Evolutionary conservation across 2,797 vertebrate genomes (phyloP).

Genomic region (Pseudocheirus occidentalis): DNA sequence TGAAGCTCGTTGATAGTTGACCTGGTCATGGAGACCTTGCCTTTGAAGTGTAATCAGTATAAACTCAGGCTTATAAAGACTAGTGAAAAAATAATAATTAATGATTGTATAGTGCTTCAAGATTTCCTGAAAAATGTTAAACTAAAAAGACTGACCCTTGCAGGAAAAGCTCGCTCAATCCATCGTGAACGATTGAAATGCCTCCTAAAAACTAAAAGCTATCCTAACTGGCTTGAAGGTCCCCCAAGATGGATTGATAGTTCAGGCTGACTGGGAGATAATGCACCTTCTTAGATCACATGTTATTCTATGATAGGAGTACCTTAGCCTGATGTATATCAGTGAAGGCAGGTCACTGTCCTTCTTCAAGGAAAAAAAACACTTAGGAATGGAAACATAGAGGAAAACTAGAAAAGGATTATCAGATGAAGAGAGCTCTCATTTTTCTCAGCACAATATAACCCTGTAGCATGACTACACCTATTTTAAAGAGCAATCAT

Average conservation of each 20-base stretch:
- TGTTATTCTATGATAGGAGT: neutral
- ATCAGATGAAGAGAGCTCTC: too few species aligned
- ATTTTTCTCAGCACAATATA: too few species aligned
- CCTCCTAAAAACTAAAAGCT: neutral
- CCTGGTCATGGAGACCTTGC: neutral
- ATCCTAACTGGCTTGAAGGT: neutral
- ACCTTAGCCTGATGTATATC: neutral
- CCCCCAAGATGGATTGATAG: neutral
- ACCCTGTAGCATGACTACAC: neutral
- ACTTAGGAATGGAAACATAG: neutral
- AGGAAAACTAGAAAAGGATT: too few species aligned
- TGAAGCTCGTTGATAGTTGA: neutral
- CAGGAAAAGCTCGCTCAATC: neutral
- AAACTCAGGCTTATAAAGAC: neutral
- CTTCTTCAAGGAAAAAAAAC: neutral
- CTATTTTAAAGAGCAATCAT: neutral
- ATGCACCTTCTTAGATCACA: neutral
- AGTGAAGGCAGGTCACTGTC: neutral
- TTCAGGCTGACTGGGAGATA: neutral
- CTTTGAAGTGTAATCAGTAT: neutral
- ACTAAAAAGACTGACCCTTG: neutral
- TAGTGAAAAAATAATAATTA: neutral
- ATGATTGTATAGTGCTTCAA: neutral
- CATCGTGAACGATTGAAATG: neutral
- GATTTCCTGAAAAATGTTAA: neutral